These are phyloP conservation scores for Macrosteles quadrilineatus DNA, from an alignment of 1,140 invertebrate genomes.

Conservation along the genomic window DNA sequence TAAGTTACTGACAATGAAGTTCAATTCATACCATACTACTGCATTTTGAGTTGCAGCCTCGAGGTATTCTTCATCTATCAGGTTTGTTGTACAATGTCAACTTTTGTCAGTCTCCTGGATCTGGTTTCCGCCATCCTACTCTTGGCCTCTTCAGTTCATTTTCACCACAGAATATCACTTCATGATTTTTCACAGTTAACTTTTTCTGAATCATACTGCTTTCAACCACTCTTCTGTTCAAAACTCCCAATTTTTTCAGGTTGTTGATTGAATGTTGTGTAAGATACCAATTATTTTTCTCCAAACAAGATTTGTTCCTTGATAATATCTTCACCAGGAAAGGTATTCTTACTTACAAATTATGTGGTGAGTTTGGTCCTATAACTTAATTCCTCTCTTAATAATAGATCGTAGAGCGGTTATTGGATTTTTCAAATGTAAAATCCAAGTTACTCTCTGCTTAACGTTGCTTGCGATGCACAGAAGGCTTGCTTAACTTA, in stretches of 20 bases:
- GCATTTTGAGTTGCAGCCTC: constrained; percentile 17
- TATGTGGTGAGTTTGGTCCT: too few relatives aligned
- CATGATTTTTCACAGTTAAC: constrained; percentile 16
- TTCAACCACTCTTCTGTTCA: neutral
- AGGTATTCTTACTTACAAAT: too few relatives aligned
- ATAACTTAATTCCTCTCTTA: too few relatives aligned
- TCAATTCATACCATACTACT: neutral
- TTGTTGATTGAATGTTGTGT: neutral
- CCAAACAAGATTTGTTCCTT: neutral
- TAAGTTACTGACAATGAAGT: constrained; percentile 13
- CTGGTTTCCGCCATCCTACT: constrained; percentile 46
- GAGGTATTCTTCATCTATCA: constrained; percentile 26
- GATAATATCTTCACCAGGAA: too few relatives aligned
- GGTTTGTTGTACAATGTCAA: constrained; percentile 35
- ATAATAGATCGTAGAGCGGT: too few relatives aligned
- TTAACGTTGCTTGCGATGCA: too few relatives aligned
- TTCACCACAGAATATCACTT: constrained; percentile 35
- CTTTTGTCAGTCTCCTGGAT: constrained; percentile 46
- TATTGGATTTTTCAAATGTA: too few relatives aligned
- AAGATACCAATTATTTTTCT: neutral
- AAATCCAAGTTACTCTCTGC: too few relatives aligned
- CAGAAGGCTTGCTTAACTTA: too few relatives aligned
- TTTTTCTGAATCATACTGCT: constrained; percentile 19
- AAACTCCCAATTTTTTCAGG: neutral
- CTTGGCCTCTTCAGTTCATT: constrained; percentile 42